A percentile compares a stretch with the other conserved stretches of the same genome.
Conservation (phyloP, 2,888 invertebrate species). For the Camptogramma bilineatum region DNA sequence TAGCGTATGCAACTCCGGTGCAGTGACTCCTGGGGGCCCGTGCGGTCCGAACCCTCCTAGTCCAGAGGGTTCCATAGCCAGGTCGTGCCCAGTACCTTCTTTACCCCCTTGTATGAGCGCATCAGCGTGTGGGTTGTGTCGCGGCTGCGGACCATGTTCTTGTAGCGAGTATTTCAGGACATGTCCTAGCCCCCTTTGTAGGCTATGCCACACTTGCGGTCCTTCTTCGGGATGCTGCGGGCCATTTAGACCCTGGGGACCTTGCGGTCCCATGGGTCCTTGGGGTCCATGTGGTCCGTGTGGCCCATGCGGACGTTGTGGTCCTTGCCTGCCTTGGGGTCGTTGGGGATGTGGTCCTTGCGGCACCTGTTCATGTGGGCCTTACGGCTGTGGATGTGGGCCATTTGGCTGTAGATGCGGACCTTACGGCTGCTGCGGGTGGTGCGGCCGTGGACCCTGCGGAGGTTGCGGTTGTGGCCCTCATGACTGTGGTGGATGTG, state of each 20-base stretch:
- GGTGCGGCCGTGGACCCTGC: background rate
- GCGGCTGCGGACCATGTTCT: slow-evolving; percentile 25
- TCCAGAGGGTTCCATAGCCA: slow-evolving; percentile 37
- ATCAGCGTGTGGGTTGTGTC: slow-evolving; percentile 33
- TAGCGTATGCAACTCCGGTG: slow-evolving; percentile 40
- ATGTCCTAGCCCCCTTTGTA: slow-evolving; percentile 41
- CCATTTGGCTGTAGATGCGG: slow-evolving; percentile 45
- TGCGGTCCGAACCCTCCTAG: slow-evolving; percentile 37
- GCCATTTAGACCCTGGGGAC: slow-evolving; percentile 37
- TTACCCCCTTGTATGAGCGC: background rate
- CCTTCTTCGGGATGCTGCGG: slow-evolving; percentile 33
- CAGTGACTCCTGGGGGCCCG: slow-evolving; percentile 48
- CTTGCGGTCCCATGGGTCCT: slow-evolving; percentile 39
- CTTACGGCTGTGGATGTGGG: slow-evolving; percentile 44
- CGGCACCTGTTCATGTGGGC: slow-evolving; percentile 37
- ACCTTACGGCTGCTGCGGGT: slow-evolving; percentile 37
- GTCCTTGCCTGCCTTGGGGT: slow-evolving; percentile 25
- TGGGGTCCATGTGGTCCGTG: slow-evolving; percentile 39
- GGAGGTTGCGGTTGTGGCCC: slow-evolving; percentile 17
- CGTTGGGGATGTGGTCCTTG: slow-evolving; percentile 45
- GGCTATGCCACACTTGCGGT: slow-evolving; percentile 46
- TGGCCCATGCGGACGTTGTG: slow-evolving; percentile 42
- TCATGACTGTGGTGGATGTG: slow-evolving; percentile 5
- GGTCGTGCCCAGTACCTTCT: slow-evolving; percentile 17
- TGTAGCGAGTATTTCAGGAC: slow-evolving; percentile 38